Base-by-base conservation (phyloP, 2,888 invertebrate species). In the Apeira syringaria region DNA sequence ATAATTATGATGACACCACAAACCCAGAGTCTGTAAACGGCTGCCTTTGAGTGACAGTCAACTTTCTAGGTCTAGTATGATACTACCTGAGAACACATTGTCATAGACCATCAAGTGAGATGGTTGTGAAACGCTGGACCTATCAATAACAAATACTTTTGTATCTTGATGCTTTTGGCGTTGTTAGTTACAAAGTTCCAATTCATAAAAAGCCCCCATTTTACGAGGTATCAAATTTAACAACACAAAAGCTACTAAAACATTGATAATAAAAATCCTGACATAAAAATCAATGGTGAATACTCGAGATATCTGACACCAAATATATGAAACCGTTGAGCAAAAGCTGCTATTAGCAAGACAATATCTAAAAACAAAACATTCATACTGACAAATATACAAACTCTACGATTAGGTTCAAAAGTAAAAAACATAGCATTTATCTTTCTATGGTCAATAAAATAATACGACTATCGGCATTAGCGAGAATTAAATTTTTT, bases 221-320 rank as follows among this genome's bases (percentile, higher is more conserved):
- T 68, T 58, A 70, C 59, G 63, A 61, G 37, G 55, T 64, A 67
- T 72, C 61, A 36, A 59, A 54, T 73, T 70, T 59, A 64, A 65
- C 57, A 65, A 51, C 53, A 20, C 47, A 28, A 43, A 37, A 28
- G 39, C 31, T 47, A 52, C 43, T 38, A 44, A 43, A 41, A 41
- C 12, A 41, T 28, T 34, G 10, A 45, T 30, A 32, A 26, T 37
- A 41, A 45, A 26, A 44, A 24, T 37, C 29, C 18, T n/a, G 41
- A 53, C 50, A 56, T 58, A 43, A 49, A 53, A 24, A 33, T 46
- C 20, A 5, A 35, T 48, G 39, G 44, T 45, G 27, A 55, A 10
- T 25, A 18, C 15, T 13, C 11, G 5, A 7, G 25, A 29, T 17
- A 30, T 10, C 5, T 30, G 30, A 37, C 15, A 37, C 30, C 24